Conservation (phyloP, 2,113 vertebrate genomes). For the Cyanoliseus patagonus region DNA sequence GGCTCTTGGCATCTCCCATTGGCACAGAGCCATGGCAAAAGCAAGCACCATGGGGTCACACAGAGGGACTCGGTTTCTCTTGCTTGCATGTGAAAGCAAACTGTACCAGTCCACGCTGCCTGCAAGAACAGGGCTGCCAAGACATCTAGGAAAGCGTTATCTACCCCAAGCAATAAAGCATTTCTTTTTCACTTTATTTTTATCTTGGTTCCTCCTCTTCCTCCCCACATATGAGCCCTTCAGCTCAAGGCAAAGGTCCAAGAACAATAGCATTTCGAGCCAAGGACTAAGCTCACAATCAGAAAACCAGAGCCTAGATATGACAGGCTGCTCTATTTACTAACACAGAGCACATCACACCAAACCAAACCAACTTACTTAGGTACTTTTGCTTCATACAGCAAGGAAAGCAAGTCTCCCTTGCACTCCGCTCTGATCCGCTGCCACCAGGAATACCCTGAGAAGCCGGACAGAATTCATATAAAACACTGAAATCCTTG, state of each 20-base stretch:
- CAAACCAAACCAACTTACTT: constrained; percentile 27
- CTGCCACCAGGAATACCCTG: constrained; percentile 58
- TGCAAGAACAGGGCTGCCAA: background rate
- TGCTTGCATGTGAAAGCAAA: background rate
- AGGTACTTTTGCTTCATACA: background rate
- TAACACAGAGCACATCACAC: constrained; percentile 27
- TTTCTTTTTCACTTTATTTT: constrained; percentile 61
- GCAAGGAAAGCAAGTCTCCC: background rate
- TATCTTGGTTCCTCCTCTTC: constrained; percentile 19
- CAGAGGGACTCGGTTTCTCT: background rate
- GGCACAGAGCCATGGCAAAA: background rate
- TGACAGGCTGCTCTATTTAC: constrained; percentile 43
- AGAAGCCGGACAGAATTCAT: constrained; percentile 50
- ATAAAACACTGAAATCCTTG: constrained; percentile 67
- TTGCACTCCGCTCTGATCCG: constrained; percentile 24
- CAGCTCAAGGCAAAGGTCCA: constrained; percentile 52
- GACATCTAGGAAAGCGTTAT: constrained; percentile 26
- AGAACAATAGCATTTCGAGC: constrained; percentile 17
- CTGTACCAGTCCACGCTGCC: background rate
- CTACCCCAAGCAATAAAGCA: constrained; percentile 3
- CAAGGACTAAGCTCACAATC: constrained; percentile 36
- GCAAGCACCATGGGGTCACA: rapidly evolving
- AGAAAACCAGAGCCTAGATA: constrained; percentile 13
- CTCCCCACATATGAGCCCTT: constrained; percentile 11
- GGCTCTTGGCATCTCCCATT: background rate